phyloP scores from a whole-genome alignment of 2,113 vertebrate genomes.

The Rhabdomys dilectus region DNA sequence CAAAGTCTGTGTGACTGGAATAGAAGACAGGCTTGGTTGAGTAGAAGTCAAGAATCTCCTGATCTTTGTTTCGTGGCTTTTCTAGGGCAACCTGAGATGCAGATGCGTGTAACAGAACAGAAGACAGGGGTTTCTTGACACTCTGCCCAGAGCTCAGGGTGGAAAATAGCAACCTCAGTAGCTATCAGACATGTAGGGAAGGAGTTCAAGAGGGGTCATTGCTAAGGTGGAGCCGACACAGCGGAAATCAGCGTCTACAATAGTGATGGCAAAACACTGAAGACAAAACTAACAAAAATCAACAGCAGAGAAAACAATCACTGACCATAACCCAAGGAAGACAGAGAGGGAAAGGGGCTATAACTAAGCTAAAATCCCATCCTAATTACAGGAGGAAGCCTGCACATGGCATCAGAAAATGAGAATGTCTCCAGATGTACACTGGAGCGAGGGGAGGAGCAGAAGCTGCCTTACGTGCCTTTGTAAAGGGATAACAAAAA shows the following conservation, averaged over 20 bases:
- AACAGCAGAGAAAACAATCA: not conserved
- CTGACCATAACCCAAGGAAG: not conserved
- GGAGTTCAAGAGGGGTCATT: not conserved
- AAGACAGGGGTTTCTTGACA: not conserved
- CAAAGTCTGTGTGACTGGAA: not conserved
- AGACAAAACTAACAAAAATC: not conserved
- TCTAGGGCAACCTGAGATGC: not conserved
- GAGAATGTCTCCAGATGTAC: not conserved
- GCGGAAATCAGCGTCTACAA: not conserved
- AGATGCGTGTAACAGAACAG: not conserved
- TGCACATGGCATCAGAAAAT: not conserved
- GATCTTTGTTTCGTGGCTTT: not conserved
- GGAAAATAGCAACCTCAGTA: not conserved
- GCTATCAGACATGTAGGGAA: not conserved
- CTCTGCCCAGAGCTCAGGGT: not conserved
- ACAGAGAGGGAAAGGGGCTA: not conserved
- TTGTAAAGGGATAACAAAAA: not conserved
- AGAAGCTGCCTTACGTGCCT: not conserved
- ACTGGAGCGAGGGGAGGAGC: not conserved
- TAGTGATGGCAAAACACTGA: not conserved
- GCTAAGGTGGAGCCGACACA: not conserved
- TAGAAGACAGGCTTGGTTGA: not conserved
- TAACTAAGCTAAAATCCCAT: not conserved
- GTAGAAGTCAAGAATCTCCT: not conserved
- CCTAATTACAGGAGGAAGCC: not conserved